phyloP scores from a whole-genome alignment of 2,797 vertebrate genomes.

The Bradypodion ventrale region DNA sequence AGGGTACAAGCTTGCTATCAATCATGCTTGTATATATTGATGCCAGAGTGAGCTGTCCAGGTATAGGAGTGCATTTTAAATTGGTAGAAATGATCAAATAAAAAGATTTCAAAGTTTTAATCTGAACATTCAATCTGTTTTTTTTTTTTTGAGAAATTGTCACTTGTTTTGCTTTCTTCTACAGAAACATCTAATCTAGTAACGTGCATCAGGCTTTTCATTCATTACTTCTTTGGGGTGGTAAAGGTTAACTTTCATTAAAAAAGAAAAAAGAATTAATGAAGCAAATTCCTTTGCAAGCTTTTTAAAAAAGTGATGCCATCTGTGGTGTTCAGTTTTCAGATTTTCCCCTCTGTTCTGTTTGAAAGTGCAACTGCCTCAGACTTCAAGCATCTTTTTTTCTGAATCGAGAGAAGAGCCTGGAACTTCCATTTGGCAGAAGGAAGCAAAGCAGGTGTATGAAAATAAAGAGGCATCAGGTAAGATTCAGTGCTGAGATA shows the following conservation, averaged over 20 bases:
- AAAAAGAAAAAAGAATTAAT: background rate
- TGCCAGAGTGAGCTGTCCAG: background rate
- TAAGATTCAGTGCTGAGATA: background rate
- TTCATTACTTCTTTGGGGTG: background rate
- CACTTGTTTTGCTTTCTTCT: background rate
- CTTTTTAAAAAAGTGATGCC: background rate
- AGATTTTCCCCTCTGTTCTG: background rate
- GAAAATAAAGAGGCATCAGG: slow-evolving; percentile 14
- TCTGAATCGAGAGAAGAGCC: slow-evolving; percentile 20
- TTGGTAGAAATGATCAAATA: background rate
- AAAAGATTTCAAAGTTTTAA: background rate
- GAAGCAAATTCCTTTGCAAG: background rate
- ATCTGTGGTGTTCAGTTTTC: background rate
- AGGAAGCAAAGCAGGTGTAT: background rate
- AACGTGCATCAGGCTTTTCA: background rate
- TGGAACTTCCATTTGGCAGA: rapidly evolving
- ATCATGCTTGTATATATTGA: background rate
- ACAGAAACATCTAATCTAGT: background rate
- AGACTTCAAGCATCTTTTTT: background rate
- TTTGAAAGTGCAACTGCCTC: background rate
- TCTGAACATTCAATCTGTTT: background rate
- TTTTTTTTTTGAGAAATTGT: background rate
- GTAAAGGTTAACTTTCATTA: background rate
- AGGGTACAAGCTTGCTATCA: background rate
- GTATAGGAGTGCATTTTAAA: background rate